Conservation (phyloP, 2,888 invertebrate genomes). For the Philhelius pedissequus region DNA sequence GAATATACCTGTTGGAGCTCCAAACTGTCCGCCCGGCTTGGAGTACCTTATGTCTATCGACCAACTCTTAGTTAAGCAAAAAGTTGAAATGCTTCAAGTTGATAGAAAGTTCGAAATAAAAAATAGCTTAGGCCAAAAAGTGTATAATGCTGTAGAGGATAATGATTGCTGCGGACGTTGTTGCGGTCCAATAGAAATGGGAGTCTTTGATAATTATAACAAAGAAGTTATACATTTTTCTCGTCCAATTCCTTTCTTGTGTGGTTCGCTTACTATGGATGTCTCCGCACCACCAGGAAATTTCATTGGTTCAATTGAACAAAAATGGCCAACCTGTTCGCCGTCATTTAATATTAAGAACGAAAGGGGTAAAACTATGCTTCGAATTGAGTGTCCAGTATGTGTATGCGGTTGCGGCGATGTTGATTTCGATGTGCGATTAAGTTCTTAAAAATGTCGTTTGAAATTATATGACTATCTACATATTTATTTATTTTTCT, state of each 20-base stretch:
- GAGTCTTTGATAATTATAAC: conserved; percentile 88
- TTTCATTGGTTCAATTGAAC: conserved; percentile 85
- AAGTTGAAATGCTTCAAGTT: conserved; percentile 87
- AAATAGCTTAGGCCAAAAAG: conserved; percentile 88
- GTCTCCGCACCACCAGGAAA: conserved; percentile 87
- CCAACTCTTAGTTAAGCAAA: conserved; percentile 89
- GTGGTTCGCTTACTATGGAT: conserved; percentile 90
- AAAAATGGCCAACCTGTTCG: conserved; percentile 87
- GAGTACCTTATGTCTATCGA: conserved; percentile 94
- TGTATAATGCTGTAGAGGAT: conserved; percentile 90
- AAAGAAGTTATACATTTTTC: conserved; percentile 92
- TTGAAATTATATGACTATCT: background rate
- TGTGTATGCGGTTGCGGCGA: conserved; percentile 91
- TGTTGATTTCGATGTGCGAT: conserved; percentile 87
- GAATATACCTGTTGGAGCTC: conserved; percentile 85
- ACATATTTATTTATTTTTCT: conserved; percentile 51
- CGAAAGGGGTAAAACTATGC: conserved; percentile 85
- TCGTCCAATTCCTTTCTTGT: conserved; percentile 91
- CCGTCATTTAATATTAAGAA: conserved; percentile 88
- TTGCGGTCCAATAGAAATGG: conserved; percentile 93
- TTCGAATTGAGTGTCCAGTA: conserved; percentile 89
- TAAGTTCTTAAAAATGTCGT: background rate
- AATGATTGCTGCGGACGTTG: conserved; percentile 91
- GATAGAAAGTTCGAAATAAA: conserved; percentile 93
- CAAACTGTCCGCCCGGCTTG: conserved; percentile 91